phyloP scores from a whole-genome alignment of 2,113 vertebrate species.

The Strix uralensis region DNA sequence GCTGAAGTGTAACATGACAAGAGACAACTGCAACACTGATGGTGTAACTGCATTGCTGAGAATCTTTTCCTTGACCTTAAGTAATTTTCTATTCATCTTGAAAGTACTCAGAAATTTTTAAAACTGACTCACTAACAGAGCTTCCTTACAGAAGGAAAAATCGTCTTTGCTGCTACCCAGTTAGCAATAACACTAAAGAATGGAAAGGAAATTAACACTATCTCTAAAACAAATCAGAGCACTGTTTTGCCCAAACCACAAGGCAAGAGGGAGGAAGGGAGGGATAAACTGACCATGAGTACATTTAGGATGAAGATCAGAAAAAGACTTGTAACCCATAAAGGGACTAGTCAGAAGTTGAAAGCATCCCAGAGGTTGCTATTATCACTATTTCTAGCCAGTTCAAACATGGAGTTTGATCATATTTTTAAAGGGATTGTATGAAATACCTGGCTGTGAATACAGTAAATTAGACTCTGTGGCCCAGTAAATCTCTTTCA shows the following conservation, averaged over 20 bases:
- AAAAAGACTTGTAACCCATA: background rate
- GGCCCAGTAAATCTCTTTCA: background rate
- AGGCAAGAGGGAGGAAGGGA: background rate
- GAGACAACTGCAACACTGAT: background rate
- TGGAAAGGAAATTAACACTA: background rate
- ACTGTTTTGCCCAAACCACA: background rate
- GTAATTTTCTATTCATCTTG: background rate
- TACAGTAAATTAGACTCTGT: background rate
- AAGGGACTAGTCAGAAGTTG: background rate
- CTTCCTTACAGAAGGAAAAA: background rate
- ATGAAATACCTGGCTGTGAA: background rate
- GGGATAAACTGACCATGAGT: background rate
- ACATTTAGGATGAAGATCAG: background rate
- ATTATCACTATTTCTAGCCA: background rate
- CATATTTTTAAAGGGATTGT: background rate
- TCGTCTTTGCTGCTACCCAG: background rate
- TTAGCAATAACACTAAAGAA: background rate
- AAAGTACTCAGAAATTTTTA: background rate
- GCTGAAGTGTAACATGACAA: background rate
- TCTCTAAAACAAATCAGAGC: background rate
- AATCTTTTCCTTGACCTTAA: background rate
- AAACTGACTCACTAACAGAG: background rate
- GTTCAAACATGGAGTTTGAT: background rate
- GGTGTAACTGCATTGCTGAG: background rate
- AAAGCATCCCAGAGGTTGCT: background rate